These are phyloP conservation scores for Palythoa grandiflora DNA, from an alignment of 92 coral and sea anemone species.

Conservation along the genomic window DNA sequence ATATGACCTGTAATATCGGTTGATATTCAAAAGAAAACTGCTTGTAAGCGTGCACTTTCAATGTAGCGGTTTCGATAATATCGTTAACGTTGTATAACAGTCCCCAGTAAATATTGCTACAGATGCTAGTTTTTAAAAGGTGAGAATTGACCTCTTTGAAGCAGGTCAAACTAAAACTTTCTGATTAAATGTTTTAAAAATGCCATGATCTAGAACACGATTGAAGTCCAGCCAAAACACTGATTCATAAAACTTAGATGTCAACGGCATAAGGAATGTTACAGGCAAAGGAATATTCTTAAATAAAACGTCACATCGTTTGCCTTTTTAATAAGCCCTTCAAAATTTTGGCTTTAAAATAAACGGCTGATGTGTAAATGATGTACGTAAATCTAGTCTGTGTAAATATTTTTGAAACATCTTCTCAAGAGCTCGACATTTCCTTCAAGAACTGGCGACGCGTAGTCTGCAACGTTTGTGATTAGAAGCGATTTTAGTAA, in stretches of 20 bases:
- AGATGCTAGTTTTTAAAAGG: not conserved
- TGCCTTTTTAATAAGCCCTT: not conserved
- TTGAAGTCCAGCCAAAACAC: no score
- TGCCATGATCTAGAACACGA: no score
- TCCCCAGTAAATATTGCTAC: no score
- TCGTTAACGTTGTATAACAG: no score
- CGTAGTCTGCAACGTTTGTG: slow-evolving; percentile 47
- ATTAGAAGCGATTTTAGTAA: slow-evolving; percentile 47
- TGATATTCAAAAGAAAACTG: no score
- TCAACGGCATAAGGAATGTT: no score
- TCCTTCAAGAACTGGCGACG: slow-evolving; percentile 38
- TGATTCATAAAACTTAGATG: no score
- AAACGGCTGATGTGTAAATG: not conserved
- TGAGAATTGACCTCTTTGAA: not conserved
- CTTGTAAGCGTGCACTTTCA: no score
- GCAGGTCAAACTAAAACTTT: not conserved
- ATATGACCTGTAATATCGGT: no score
- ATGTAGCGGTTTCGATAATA: no score
- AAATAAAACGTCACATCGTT: no score
- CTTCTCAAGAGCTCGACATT: slow-evolving; percentile 41
- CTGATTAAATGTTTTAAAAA: not conserved
- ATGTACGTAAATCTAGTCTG: slow-evolving; percentile 41
- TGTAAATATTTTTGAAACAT: slow-evolving; percentile 44
- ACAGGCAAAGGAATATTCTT: no score
- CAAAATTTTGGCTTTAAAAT: not conserved